Conservation (phyloP, 2,113 vertebrate species). For the Oreochromis aureus region DNA sequence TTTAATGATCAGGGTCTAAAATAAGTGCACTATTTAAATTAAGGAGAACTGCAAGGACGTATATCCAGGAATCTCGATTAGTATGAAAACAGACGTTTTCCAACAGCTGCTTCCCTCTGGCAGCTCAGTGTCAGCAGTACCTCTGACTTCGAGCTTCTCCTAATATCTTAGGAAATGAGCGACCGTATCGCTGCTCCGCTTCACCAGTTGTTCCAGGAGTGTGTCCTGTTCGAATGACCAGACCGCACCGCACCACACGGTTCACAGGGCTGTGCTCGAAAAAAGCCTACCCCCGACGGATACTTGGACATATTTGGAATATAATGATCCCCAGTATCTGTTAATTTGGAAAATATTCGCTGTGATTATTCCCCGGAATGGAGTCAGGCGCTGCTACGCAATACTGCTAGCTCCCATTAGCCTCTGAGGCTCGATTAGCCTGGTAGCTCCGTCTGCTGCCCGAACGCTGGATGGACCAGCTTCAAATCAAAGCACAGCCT, state of each 20-base stretch:
- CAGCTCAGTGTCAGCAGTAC: not conserved
- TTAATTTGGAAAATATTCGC: not conserved
- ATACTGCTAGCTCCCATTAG: conserved; percentile 31
- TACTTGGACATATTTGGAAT: not conserved
- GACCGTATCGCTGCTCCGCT: not conserved
- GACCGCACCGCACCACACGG: not conserved
- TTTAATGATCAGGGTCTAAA: not conserved
- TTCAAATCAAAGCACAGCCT: not conserved
- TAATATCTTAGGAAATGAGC: not conserved
- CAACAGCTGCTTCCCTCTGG: not conserved
- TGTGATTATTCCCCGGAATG: not conserved
- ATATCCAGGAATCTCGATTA: not conserved
- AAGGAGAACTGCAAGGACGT: rapidly evolving
- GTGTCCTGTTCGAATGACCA: not conserved
- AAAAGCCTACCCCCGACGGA: not conserved
- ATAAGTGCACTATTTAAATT: rapidly evolving
- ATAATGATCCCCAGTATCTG: not conserved
- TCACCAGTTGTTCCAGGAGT: not conserved
- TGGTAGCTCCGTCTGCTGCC: conserved; percentile 23
- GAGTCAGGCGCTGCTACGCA: conserved; percentile 40
- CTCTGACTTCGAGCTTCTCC: not conserved
- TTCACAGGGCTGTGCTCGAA: rapidly evolving
- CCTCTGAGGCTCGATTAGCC: conserved; percentile 20
- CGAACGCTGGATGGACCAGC: not conserved
- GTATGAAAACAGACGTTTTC: not conserved